Evolutionary conservation across 2,113 vertebrate species (phyloP).

Genomic region (Scomber scombrus): DNA sequence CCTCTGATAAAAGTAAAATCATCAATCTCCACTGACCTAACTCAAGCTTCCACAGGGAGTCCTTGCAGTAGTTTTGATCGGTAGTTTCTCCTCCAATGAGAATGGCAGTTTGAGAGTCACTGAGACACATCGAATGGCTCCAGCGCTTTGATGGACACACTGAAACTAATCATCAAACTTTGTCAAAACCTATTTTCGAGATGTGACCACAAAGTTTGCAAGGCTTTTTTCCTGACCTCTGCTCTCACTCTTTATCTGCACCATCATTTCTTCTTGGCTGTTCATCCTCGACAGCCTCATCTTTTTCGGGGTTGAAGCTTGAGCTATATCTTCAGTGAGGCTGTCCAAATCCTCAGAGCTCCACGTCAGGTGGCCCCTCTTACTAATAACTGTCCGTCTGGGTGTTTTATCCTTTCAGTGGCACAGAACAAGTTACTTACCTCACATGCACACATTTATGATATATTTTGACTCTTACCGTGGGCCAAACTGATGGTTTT

Average conservation of each 20-base stretch:
- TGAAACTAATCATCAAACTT: slow-evolving; percentile 57
- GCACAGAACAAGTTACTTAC: background rate
- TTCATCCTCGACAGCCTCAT: slow-evolving; percentile 62
- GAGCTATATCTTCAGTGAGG: slow-evolving; percentile 43
- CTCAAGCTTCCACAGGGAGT: slow-evolving; percentile 91
- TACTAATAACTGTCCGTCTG: slow-evolving; percentile 61
- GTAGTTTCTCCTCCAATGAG: slow-evolving; percentile 88
- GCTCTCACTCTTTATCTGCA: slow-evolving; percentile 69
- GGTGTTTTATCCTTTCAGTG: slow-evolving; percentile 74
- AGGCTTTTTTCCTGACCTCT: slow-evolving; percentile 65
- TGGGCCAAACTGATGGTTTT: slow-evolving; percentile 64
- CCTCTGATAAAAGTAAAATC: no score
- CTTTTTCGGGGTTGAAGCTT: slow-evolving; percentile 70
- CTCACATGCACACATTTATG: background rate
- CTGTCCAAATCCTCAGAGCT: slow-evolving; percentile 71
- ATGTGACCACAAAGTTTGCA: background rate
- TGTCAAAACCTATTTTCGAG: background rate
- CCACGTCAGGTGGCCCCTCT: slow-evolving; percentile 64
- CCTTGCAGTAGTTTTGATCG: slow-evolving; percentile 81
- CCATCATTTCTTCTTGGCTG: slow-evolving; percentile 65
- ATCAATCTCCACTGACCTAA: slow-evolving; percentile 80
- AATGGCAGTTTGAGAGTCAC: slow-evolving; percentile 87
- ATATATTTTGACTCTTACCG: slow-evolving; percentile 63
- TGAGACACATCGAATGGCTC: slow-evolving; percentile 90
- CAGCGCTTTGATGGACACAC: slow-evolving; percentile 87